These are phyloP conservation scores for Eutolmus rufibarbis DNA, from an alignment of 2,888 invertebrate genomes.

Conservation along the genomic window DNA sequence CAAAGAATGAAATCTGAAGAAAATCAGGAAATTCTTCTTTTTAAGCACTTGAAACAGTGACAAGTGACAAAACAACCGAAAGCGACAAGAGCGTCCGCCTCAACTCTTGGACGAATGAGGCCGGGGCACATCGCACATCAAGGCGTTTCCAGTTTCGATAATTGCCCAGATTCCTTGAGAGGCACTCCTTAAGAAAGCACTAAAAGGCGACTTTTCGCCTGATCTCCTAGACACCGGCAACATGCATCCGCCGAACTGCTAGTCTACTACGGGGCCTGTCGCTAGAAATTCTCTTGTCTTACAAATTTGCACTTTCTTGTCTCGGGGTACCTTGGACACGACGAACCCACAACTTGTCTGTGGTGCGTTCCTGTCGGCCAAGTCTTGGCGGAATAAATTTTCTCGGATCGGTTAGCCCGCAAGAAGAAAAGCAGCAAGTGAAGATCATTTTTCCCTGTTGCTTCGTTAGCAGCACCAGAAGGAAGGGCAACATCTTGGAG, in stretches of 20 bases:
- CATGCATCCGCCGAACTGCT: neutral
- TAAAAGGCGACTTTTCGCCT: neutral
- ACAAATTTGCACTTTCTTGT: neutral
- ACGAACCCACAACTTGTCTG: neutral
- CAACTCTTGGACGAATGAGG: neutral
- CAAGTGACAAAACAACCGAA: conserved; percentile 20
- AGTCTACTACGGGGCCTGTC: neutral
- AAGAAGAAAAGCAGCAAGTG: neutral
- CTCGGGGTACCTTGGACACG: neutral
- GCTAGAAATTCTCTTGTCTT: neutral
- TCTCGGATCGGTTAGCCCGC: neutral
- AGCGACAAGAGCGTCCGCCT: neutral
- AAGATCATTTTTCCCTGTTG: conserved; percentile 16
- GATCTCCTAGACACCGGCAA: neutral
- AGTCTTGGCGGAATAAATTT: conserved; percentile 9
- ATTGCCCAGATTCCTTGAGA: neutral
- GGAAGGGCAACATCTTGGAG: neutral
- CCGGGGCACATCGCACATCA: neutral
- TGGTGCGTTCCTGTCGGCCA: neutral
- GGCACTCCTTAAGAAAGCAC: neutral
- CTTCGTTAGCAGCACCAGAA: neutral
- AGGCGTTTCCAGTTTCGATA: neutral
- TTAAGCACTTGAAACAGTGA: neutral
- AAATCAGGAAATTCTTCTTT: conserved; percentile 28
- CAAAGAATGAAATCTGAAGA: neutral